Evolutionary conservation across 2,888 invertebrate species (phyloP).

Genomic region (Cryptocheilus praepositus): DNA sequence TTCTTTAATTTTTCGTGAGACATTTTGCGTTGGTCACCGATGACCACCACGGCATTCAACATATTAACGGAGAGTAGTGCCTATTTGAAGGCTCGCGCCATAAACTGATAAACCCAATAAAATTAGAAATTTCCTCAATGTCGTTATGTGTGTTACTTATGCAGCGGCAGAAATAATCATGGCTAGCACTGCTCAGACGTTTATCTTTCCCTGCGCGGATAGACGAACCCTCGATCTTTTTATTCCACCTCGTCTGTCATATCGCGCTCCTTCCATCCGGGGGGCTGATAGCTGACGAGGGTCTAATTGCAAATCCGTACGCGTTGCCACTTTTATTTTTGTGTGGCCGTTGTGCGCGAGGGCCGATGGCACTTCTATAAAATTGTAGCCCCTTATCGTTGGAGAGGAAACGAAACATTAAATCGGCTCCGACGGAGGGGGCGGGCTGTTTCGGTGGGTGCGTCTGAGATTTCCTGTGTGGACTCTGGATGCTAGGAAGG

Average conservation of each 20-base stretch:
- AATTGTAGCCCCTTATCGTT: slow-evolving; percentile 70
- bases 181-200: too few species aligned
- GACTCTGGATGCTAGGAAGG: slow-evolving; percentile 65
- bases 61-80: too few species aligned
- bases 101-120: too few species aligned
- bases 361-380: slow-evolving; percentile 57
- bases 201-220: too few species aligned
- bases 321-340: slow-evolving; percentile 27
- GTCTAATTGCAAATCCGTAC: slow-evolving; percentile 34
- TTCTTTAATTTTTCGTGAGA: too few species aligned
- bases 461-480: slow-evolving; percentile 73
- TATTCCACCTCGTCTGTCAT: not conserved
- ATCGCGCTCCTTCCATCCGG: not conserved
- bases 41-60: too few species aligned
- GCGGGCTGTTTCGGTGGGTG: slow-evolving; percentile 73
- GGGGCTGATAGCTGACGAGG: slow-evolving; percentile 27
- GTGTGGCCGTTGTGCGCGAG: slow-evolving; percentile 16
- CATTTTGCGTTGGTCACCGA: too few species aligned
- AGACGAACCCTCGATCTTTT: slow-evolving; percentile 5
- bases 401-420: slow-evolving; percentile 72
- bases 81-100: too few species aligned
- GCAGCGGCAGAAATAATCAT: too few species aligned
- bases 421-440: slow-evolving; percentile 70
- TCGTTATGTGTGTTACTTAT: too few species aligned
- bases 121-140: too few species aligned